phyloP scores from a whole-genome alignment of 2,113 vertebrate species.

The Ibidorhyncha struthersii region DNA sequence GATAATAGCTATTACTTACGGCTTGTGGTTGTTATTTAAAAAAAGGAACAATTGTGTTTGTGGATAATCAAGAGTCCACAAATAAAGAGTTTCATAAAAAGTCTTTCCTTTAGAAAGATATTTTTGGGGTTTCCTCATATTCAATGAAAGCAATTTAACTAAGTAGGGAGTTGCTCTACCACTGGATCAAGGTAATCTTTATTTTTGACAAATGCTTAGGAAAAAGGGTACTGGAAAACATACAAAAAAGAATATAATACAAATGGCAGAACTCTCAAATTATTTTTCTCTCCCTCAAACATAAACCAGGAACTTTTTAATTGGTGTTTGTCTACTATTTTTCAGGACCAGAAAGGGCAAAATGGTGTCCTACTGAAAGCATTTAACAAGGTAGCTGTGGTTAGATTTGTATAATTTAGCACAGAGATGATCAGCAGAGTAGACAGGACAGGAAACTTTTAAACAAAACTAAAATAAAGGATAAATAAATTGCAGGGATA shows the following conservation, averaged over 20 bases:
- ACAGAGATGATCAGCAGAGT: neutral
- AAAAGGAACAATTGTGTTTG: neutral
- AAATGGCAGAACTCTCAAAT: neutral
- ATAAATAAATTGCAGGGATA: neutral
- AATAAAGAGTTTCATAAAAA: neutral
- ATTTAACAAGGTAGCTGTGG: neutral
- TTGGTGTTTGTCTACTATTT: neutral
- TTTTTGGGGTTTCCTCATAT: neutral
- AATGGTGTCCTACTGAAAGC: neutral
- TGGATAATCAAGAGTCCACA: neutral
- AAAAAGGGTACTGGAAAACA: neutral
- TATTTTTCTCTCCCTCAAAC: neutral
- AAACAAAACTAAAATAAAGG: neutral
- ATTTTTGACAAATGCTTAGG: neutral
- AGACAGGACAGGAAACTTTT: neutral
- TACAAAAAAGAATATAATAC: neutral
- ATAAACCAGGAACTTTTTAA: neutral
- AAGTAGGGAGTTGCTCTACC: neutral
- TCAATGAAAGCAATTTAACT: neutral
- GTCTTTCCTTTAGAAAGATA: neutral
- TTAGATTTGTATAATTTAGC: neutral
- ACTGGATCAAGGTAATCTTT: neutral
- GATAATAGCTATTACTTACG: neutral
- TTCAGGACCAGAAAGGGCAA: neutral
- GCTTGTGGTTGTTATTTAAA: neutral